Base-by-base conservation (phyloP, 1,140 invertebrate species). In the Camponotus pennsylvanicus region DNA sequence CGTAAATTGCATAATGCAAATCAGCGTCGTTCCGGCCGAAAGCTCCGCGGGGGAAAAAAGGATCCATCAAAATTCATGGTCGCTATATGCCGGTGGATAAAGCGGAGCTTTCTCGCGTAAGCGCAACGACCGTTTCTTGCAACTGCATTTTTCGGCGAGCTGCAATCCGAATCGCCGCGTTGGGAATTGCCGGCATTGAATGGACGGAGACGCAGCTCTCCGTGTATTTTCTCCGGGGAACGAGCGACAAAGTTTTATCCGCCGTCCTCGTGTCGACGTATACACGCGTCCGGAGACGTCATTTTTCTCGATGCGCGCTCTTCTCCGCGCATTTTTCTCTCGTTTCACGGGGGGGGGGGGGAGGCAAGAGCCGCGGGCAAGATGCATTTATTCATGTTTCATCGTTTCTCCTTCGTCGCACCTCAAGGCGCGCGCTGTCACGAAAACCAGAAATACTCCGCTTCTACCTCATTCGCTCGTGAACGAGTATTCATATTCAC, bases 1-100 rank as follows among this genome's bases (percentile, higher is more conserved):
- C 52, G 69, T 49, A 73, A 75, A 83, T 83, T 83, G 79, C 79
- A 83, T 83, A 83, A 83, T 83, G 79, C 79, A 83, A 83, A 83
- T 83, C 79, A 63, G 55, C 69, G 40, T 61, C 55, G 42, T 83
- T 83, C 27, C 40, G 69, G 40, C 18, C 69, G 79, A 73, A 73
- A 83, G 69, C 55, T 73, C 21, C 55, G 55, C 55, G 55, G 55
- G 55, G 69, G 79, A 27, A 55, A 37, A 63, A 63, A 61, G 40
- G 69, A 83, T 83, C 55, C 42, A 75, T 83, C 79, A 83, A 75
- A 83, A 83, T 83, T 83, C 79, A 83, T 83, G 40, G 69, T 59
- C 69, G 40, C 40, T 27, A 4, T 52, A 52, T 18, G 40, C n/a
- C 78, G 66, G 79, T 49, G 55, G 79, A 82, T 79, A 37, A 52